Evolutionary conservation across 2,888 invertebrate species (phyloP).

Genomic region (Apotomis betuletana): DNA sequence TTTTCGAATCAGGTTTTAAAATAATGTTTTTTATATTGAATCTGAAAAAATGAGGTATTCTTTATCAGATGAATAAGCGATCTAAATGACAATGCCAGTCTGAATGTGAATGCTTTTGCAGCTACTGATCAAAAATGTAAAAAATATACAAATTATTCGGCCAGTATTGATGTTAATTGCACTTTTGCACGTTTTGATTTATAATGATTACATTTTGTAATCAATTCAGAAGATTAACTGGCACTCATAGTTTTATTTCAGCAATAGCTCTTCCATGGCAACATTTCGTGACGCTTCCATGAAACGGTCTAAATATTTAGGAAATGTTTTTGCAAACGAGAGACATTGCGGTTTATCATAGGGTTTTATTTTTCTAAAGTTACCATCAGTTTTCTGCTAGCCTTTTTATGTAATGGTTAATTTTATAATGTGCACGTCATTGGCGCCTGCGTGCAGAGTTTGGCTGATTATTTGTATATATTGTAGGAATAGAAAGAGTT

Average conservation of each 20-base stretch:
- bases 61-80: slow-evolving; percentile 2
- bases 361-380: slow-evolving; percentile 76
- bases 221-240: slow-evolving; percentile 11
- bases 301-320: slow-evolving; percentile 61
- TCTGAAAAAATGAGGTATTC: slow-evolving; percentile 12
- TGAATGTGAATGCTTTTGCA: neutral
- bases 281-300: slow-evolving; percentile 53
- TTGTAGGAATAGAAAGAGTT: slow-evolving; percentile 45
- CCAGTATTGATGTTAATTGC: slow-evolving; percentile 23
- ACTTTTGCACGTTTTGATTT: neutral
- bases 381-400: slow-evolving; percentile 82
- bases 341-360: slow-evolving; percentile 75
- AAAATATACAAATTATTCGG: slow-evolving; percentile 35
- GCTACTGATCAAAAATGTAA: slow-evolving; percentile 15
- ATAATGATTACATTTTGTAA: slow-evolving; percentile 10
- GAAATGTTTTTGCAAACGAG: slow-evolving; percentile 58
- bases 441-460: slow-evolving; percentile 68
- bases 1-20: neutral
- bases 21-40: slow-evolving; percentile 13
- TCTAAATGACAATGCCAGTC: no score
- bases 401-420: slow-evolving; percentile 69
- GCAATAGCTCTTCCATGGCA: slow-evolving; percentile 12
- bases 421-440: slow-evolving; percentile 68
- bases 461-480: slow-evolving; percentile 58
- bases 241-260: slow-evolving; percentile 17